These are phyloP conservation scores for Danio kyathit DNA, from an alignment of 2,797 vertebrate genomes.

Conservation along the genomic window DNA sequence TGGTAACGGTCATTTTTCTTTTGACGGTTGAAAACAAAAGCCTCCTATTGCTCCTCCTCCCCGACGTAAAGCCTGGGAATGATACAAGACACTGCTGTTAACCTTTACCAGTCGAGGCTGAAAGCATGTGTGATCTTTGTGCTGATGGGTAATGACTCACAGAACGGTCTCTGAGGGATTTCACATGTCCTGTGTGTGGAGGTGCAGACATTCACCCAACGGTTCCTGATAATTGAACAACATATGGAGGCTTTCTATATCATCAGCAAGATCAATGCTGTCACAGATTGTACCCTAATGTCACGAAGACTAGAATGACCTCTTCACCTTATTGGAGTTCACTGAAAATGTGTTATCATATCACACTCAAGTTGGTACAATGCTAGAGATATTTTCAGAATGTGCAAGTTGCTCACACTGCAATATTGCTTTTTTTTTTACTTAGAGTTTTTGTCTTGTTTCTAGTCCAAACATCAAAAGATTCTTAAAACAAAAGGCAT, in stretches of 20 bases:
- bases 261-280: slow-evolving; percentile 23
- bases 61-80: slow-evolving; percentile 40
- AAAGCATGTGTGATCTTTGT: slow-evolving; percentile 58
- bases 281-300: slow-evolving; percentile 23
- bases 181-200: slow-evolving; percentile 53
- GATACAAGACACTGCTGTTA: slow-evolving; percentile 60
- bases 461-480: no score
- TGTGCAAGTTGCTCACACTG: neutral
- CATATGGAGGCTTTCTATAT: slow-evolving; percentile 34
- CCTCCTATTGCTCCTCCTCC: slow-evolving; percentile 40
- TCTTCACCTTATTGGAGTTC: neutral
- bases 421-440: neutral
- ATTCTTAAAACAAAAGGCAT: no score
- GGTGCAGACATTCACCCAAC: slow-evolving; percentile 53
- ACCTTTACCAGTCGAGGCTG: slow-evolving; percentile 60
- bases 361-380: neutral
- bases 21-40: slow-evolving; percentile 45
- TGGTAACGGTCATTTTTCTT: slow-evolving; percentile 27
- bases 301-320: neutral
- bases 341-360: neutral
- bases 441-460: no score
- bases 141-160: slow-evolving; percentile 52
- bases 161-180: slow-evolving; percentile 53
- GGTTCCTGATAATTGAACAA: slow-evolving; percentile 33
- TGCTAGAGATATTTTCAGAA: neutral